Evolutionary conservation across 1,140 invertebrate genomes (phyloP).

Genomic region (Sinonovacula constricta): DNA sequence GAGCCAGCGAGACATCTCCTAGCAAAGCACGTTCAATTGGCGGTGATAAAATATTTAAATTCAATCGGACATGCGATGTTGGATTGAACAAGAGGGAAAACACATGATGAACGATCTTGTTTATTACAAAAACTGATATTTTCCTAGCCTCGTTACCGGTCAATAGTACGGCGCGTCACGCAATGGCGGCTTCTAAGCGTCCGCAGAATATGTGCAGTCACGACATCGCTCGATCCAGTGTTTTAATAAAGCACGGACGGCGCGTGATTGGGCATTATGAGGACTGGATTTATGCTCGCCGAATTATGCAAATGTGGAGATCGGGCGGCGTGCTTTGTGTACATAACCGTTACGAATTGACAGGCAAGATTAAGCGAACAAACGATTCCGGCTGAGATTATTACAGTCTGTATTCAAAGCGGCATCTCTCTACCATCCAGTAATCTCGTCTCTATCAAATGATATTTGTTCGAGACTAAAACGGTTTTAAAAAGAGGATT

Average conservation of each 20-base stretch:
- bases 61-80: slow-evolving; percentile 51
- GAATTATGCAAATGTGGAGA: slow-evolving; percentile 49
- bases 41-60: slow-evolving; percentile 51
- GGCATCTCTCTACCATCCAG: slow-evolving; percentile 2
- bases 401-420: slow-evolving; percentile 26
- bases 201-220: slow-evolving; percentile 30
- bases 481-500: background rate
- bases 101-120: slow-evolving; percentile 40
- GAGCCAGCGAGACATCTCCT: slow-evolving; percentile 33
- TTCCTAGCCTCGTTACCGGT: slow-evolving; percentile 45
- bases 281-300: slow-evolving; percentile 43
- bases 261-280: slow-evolving; percentile 50
- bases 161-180: slow-evolving; percentile 43
- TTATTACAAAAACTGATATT: slow-evolving; percentile 40
- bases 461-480: background rate
- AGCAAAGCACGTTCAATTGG: slow-evolving; percentile 17
- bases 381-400: too few species aligned
- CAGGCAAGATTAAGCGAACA: slow-evolving; percentile 47
- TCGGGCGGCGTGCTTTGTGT: slow-evolving; percentile 39
- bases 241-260: slow-evolving; percentile 45
- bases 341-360: slow-evolving; percentile 49
- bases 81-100: slow-evolving; percentile 7
- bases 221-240: slow-evolving; percentile 38
- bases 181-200: slow-evolving; percentile 10
- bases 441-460: slow-evolving; percentile 19